phyloP scores from a whole-genome alignment of 2,113 vertebrate species.

The Neotoma lepida region DNA sequence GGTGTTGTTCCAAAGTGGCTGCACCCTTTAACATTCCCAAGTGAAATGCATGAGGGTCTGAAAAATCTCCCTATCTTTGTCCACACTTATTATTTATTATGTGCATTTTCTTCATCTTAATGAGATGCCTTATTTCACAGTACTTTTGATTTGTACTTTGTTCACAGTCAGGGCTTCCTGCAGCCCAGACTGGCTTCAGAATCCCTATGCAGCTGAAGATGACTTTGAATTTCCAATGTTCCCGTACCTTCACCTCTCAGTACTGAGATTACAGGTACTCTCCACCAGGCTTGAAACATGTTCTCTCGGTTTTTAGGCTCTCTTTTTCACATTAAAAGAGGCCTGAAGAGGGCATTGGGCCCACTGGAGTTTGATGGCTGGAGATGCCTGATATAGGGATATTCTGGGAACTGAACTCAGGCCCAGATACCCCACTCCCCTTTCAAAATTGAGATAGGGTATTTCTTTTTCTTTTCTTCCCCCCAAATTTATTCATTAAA shows the following conservation, averaged over 20 bases:
- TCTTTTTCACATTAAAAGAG: background rate
- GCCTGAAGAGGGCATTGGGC: background rate
- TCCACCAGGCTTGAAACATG: background rate
- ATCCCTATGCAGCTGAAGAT: background rate
- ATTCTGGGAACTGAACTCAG: background rate
- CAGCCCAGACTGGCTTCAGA: background rate
- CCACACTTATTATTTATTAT: background rate
- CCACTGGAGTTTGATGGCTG: background rate
- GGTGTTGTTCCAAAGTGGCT: background rate
- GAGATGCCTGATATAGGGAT: background rate
- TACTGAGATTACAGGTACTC: background rate
- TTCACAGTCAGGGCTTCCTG: background rate
- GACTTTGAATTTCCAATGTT: background rate
- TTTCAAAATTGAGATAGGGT: background rate
- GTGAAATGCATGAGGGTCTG: background rate
- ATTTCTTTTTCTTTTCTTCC: background rate
- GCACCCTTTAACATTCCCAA: background rate
- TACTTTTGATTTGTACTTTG: background rate
- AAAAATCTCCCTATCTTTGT: background rate
- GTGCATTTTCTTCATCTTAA: background rate
- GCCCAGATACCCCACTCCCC: background rate
- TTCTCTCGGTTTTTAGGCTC: background rate
- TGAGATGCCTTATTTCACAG: background rate
- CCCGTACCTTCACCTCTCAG: background rate
- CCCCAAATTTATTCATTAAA: background rate